These are phyloP conservation scores for Pygoscelis adeliae DNA, from an alignment of 2,113 vertebrate species.

Conservation along the genomic window DNA sequence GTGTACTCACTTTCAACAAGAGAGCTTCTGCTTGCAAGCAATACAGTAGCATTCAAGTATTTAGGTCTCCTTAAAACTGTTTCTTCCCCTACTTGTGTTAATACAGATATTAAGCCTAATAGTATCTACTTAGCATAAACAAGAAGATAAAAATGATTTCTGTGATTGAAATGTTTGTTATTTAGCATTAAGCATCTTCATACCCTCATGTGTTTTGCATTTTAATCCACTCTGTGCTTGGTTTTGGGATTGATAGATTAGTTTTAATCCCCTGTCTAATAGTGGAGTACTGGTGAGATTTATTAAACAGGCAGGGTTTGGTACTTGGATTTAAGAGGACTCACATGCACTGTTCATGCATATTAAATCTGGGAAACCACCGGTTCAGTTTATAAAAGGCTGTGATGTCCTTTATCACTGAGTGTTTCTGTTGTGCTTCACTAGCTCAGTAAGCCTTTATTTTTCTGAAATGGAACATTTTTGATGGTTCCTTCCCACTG, in stretches of 20 bases:
- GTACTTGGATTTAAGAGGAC: conserved; percentile 82
- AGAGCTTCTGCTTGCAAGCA: conserved; percentile 21
- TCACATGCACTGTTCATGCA: conserved; percentile 76
- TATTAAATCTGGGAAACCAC: conserved; percentile 77
- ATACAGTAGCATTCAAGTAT: conserved; percentile 48
- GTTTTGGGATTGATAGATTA: conserved; percentile 85
- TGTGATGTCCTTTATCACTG: conserved; percentile 69
- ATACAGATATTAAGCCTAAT: conserved; percentile 83
- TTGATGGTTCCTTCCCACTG: conserved; percentile 38
- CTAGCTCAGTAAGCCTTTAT: conserved; percentile 58
- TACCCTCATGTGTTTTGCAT: conserved; percentile 78
- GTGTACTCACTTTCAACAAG: neutral
- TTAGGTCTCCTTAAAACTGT: conserved; percentile 69
- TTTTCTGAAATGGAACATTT: conserved; percentile 49
- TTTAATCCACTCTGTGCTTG: conserved; percentile 84
- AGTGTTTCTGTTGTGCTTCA: conserved; percentile 66
- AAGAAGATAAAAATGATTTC: conserved; percentile 85
- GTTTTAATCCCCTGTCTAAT: conserved; percentile 86
- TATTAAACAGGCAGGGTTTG: conserved; percentile 81
- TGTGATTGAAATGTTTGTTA: conserved; percentile 85
- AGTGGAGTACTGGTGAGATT: conserved; percentile 82
- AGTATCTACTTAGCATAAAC: conserved; percentile 84
- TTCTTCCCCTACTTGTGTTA: conserved; percentile 75
- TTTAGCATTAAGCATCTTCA: conserved; percentile 83
- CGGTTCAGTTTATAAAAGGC: conserved; percentile 71